Evolutionary conservation across 1,140 invertebrate genomes (phyloP).

Genomic region (Aphelenchoides fujianensis): DNA sequence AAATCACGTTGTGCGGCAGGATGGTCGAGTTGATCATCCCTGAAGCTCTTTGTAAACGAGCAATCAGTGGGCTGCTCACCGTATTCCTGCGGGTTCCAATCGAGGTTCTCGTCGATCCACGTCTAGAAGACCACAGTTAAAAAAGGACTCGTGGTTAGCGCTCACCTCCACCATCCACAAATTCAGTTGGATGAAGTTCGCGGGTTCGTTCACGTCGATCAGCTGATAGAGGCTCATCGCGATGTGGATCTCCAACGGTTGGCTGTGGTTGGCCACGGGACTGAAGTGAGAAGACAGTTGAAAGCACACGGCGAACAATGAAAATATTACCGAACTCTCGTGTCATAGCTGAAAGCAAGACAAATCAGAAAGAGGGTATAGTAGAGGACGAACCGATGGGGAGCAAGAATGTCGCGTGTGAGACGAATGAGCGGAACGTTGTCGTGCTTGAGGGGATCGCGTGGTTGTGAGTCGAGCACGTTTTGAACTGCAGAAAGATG

Average conservation of each 20-base stretch:
- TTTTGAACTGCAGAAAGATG: constrained; percentile 20
- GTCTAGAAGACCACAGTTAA: constrained; percentile 42
- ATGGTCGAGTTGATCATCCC: constrained; percentile 57
- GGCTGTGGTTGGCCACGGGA: too few relatives aligned
- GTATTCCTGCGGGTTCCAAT: constrained; percentile 51
- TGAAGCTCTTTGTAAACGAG: constrained; percentile 10
- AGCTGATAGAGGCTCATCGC: constrained; percentile 59
- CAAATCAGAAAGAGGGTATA: neutral
- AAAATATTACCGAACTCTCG: constrained; percentile 54
- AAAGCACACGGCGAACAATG: too few relatives aligned
- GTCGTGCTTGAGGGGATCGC: constrained; percentile 23
- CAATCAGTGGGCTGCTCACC: neutral
- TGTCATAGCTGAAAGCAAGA: constrained; percentile 58
- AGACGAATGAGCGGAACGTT: constrained; percentile 55
- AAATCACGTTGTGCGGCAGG: constrained; percentile 52
- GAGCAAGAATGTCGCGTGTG: constrained; percentile 50
- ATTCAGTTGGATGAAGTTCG: constrained; percentile 60
- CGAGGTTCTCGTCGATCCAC: constrained; percentile 57
- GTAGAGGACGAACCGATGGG: constrained; percentile 32
- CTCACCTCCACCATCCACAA: constrained; percentile 63
- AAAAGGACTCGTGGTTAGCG: too few relatives aligned
- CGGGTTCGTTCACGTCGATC: constrained; percentile 59
- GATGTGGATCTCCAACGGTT: constrained; percentile 56
- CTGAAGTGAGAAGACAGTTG: too few relatives aligned
- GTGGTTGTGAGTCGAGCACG: constrained; percentile 11